Conservation (phyloP, 1,140 invertebrate genomes). For the Solen grandis region DNA sequence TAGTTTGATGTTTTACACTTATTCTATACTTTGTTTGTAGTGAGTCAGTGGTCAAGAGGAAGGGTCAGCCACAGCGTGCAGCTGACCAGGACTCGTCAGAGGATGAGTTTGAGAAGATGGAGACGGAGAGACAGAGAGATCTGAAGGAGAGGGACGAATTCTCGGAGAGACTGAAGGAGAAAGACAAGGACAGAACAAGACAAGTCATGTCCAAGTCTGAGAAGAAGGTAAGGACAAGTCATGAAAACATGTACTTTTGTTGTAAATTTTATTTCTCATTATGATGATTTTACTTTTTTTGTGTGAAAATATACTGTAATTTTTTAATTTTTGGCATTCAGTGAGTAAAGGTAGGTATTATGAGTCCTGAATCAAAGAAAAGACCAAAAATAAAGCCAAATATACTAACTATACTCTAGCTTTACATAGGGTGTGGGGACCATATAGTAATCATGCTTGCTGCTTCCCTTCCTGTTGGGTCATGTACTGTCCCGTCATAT, state of each 20-base stretch:
- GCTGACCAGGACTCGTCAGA: constrained; percentile 57
- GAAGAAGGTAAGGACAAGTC: constrained; percentile 83
- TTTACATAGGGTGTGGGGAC: too few species aligned
- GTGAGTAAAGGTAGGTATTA: not conserved
- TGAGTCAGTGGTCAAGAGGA: not conserved
- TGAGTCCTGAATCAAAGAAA: not conserved
- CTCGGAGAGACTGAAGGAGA: constrained; percentile 91
- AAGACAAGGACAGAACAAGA: constrained; percentile 94
- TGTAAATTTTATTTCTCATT: too few species aligned
- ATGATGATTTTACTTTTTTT: not conserved
- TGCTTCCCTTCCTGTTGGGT: too few species aligned
- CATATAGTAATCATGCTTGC: too few species aligned
- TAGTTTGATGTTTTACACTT: too few species aligned
- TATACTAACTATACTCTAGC: too few species aligned
- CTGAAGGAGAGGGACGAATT: constrained; percentile 97
- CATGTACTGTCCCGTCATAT: too few species aligned
- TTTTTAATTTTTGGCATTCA: too few species aligned
- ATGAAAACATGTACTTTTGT: too few species aligned
- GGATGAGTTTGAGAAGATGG: constrained; percentile 69
- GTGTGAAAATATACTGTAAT: too few species aligned
- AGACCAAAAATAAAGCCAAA: not conserved
- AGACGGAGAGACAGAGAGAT: constrained; percentile 88
- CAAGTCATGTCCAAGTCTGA: constrained; percentile 87
- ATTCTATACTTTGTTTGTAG: not conserved
- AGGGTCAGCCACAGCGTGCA: not conserved